phyloP scores from a whole-genome alignment of 2,113 vertebrate species.

The Tylochromis polylepis region DNA sequence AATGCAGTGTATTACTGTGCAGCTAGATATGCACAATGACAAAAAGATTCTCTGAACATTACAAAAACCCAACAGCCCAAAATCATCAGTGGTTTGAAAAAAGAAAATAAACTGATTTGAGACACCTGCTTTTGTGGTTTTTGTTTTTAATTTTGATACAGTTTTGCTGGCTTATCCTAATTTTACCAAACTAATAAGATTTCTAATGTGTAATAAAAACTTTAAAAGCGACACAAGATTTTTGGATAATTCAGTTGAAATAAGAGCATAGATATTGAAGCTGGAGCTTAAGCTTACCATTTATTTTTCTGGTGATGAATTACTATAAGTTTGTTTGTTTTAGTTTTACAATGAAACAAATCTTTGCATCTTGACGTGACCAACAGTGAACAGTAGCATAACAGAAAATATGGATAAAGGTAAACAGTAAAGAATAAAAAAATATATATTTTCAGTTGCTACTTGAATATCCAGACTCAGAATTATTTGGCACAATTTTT shows the following conservation, averaged over 20 bases:
- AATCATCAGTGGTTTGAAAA: background rate
- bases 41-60: no score
- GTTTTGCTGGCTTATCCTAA: background rate
- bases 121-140: background rate
- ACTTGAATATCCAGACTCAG: background rate
- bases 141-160: background rate
- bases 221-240: background rate
- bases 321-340: background rate
- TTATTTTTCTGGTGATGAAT: no score
- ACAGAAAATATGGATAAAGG: background rate
- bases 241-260: background rate
- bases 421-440: background rate
- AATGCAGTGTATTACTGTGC: no score
- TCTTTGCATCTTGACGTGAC: background rate
- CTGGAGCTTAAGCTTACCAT: background rate
- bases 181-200: background rate
- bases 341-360: background rate
- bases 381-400: background rate
- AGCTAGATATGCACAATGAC: no score
- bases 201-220: background rate
- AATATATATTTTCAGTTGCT: background rate
- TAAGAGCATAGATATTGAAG: background rate
- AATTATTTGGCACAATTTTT: fast-evolving
- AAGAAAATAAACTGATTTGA: background rate
- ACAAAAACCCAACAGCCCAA: no score